Conservation (phyloP, 64 coral and sea anemone species). For the Pachyseris speciosa region DNA sequence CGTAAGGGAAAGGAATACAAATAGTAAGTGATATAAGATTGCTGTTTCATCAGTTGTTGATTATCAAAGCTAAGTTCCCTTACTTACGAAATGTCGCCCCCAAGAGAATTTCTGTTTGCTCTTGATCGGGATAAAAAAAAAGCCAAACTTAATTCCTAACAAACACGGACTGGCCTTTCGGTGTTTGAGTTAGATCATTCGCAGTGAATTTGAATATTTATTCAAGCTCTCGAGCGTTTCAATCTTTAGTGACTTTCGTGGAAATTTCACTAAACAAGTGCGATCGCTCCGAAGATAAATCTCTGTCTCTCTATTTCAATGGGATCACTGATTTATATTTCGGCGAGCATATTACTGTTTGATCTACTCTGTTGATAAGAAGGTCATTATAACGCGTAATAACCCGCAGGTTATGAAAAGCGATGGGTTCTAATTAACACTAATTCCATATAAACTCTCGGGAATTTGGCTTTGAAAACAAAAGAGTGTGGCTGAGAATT, state of each 20-base stretch:
- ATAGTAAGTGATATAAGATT: slow-evolving; percentile 73
- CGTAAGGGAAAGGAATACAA: slow-evolving; percentile 91
- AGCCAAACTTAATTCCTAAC: background rate
- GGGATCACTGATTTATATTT: background rate
- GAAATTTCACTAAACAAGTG: background rate
- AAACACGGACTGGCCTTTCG: background rate
- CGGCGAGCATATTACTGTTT: background rate
- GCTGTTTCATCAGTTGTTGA: background rate
- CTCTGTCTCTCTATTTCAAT: no score
- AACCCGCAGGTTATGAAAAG: background rate
- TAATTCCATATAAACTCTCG: background rate
- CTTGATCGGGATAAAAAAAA: background rate
- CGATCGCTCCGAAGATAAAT: no score
- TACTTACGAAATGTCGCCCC: background rate
- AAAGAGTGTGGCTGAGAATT: no score
- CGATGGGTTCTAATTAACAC: background rate
- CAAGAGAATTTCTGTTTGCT: background rate
- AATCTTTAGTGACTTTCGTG: background rate
- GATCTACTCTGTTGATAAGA: background rate
- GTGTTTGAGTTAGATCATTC: background rate
- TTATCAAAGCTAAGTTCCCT: background rate
- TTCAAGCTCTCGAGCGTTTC: background rate
- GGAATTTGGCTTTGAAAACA: background rate
- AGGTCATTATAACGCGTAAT: slow-evolving; percentile 5
- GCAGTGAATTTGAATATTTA: background rate